Base-by-base conservation (phyloP, 2,888 invertebrate genomes). In the Chaetogeoica ovagalla region DNA sequence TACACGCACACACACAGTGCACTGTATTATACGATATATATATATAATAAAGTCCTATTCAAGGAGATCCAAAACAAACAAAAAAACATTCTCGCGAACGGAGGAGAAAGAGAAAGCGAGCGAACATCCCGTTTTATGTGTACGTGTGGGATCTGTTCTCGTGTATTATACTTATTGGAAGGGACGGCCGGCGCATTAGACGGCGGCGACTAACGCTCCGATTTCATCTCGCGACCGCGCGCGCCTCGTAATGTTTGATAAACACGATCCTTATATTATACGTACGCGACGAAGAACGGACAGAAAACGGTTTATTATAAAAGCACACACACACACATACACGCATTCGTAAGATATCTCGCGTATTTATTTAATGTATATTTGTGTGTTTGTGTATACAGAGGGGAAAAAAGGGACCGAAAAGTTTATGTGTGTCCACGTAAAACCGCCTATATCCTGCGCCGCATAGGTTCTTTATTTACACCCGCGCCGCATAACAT, bases 241-340 rank as follows among this genome's bases (percentile, higher is more conserved):
- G 55, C 77, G 70, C 52, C 70, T 52, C 70, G 70, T 70, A 70
- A 79, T 70, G 77, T 79, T 79, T 79, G 77, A 79, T 79, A 79
- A 79, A 79, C 77, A 79, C 77, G 63, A 70, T 77, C 77, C 77
- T 70, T 21, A 17, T 30, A 30, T 30, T 30, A 30, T 30, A 30
- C 30, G 30, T 30, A 30, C 39, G 39, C 55, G 59, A 48, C 48
- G 70, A 9, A 43, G 9, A 43, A 30, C 30, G 30, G 77, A 69
- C 65, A 21, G 63, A 39, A 62, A 79, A 79, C 70, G 70, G 77
- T 79, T 79, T 71, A 79, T 79, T 79, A 71, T 79, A 79, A 70
- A 70, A 70, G 62, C 70, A 79, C 19, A 77, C 59, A 30, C 30
- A 30, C 30, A 30, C 30, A 30, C 30, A 30, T 4, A 60, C 43